Evolutionary conservation across 2,797 vertebrate genomes (phyloP).

Genomic region (Lagorchestes hirsutus): DNA sequence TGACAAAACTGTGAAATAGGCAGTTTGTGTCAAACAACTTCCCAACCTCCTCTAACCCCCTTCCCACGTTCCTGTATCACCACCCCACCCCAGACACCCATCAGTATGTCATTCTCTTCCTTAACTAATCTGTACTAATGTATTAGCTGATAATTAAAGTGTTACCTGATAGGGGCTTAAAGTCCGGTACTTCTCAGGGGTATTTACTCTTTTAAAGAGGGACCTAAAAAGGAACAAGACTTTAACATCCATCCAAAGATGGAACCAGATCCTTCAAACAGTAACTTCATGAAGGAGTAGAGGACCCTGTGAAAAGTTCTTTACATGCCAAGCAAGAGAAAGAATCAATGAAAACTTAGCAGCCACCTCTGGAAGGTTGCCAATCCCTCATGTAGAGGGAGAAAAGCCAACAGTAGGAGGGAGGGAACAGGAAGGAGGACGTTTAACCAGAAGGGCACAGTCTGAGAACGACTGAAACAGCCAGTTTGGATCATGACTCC

Average conservation of each 20-base stretch:
- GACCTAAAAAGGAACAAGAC: not conserved
- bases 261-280: not conserved
- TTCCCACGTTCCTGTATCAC: not conserved
- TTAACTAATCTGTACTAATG: not conserved
- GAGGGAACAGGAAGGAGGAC: not conserved
- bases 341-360: not conserved
- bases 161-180: not conserved
- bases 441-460: not conserved
- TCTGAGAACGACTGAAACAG: not conserved
- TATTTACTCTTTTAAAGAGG: not conserved
- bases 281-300: not conserved
- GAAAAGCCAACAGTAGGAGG: not conserved
- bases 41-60: not conserved
- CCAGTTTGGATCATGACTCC: not conserved
- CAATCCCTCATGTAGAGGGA: not conserved
- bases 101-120: not conserved
- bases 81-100: not conserved
- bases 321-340: not conserved
- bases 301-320: not conserved
- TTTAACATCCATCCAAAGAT: not conserved
- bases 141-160: not conserved
- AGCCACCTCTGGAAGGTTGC: not conserved
- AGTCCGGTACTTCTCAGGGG: not conserved
- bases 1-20: not conserved
- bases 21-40: not conserved